A percentile compares a stretch with the other conserved stretches of the same genome.
These are phyloP conservation scores for Synanceia verrucosa DNA, from an alignment of 2,797 vertebrate species.

Conservation along the genomic window DNA sequence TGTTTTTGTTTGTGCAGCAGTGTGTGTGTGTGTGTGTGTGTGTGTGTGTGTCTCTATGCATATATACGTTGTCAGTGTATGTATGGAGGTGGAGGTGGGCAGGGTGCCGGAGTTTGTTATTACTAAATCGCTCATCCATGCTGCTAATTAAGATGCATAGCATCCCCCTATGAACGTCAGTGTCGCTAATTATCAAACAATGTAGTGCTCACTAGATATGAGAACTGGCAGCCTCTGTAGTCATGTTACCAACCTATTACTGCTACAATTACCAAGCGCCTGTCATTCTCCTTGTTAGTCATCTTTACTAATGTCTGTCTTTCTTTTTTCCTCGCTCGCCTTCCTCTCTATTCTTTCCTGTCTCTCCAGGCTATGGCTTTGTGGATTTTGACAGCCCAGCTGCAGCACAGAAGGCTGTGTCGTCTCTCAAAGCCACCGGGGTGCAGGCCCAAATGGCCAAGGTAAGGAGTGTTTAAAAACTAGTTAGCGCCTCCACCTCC, in stretches of 20 bases:
- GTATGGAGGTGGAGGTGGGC: constrained; percentile 69
- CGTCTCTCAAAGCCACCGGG: constrained; percentile 95
- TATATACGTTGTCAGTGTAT: constrained; percentile 28
- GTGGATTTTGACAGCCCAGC: constrained; percentile 98
- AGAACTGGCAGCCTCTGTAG: constrained; percentile 82
- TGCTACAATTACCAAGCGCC: constrained; percentile 77
- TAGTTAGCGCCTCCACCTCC: constrained; percentile 4
- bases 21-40: neutral
- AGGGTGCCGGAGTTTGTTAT: constrained; percentile 76
- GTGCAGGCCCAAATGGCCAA: constrained; percentile 98
- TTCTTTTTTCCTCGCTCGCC: constrained; percentile 16
- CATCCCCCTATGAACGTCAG: constrained; percentile 76
- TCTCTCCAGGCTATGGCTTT: constrained; percentile 92
- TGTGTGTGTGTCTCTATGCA: neutral
- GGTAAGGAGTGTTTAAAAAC: constrained; percentile 79
- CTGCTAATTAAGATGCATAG: constrained; percentile 82
- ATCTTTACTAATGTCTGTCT: constrained; percentile 59
- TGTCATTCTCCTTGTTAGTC: constrained; percentile 76
- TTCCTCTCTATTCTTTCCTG: constrained; percentile 5
- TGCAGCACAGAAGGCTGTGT: constrained; percentile 96
- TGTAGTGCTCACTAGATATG: constrained; percentile 81
- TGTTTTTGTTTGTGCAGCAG: constrained; percentile 17
- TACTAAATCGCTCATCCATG: constrained; percentile 78
- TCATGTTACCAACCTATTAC: constrained; percentile 82
- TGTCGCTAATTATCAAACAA: constrained; percentile 82